These are phyloP conservation scores for Theristicus caerulescens DNA, from an alignment of 2,113 vertebrate species.

Conservation along the genomic window DNA sequence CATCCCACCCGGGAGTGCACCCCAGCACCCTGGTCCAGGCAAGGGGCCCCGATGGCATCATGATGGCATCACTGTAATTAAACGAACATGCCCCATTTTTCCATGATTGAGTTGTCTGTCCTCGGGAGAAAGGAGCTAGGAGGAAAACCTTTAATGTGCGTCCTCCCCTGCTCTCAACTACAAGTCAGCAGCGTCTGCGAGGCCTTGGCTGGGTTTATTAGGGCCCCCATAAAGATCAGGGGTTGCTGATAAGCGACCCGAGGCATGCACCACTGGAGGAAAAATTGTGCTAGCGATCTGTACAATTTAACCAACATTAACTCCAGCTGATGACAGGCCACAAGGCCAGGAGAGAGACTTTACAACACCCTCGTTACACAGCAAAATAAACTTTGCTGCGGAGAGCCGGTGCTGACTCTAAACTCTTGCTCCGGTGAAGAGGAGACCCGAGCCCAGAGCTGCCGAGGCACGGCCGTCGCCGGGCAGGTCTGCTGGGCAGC, in stretches of 20 bases:
- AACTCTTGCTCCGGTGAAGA: neutral
- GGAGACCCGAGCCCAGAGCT: neutral
- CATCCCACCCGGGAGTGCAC: neutral
- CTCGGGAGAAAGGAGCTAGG: neutral
- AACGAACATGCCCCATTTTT: accelerated
- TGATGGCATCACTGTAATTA: accelerated
- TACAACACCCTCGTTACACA: neutral
- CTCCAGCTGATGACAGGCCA: neutral
- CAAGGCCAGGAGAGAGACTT: neutral
- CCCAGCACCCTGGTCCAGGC: too few relatives aligned
- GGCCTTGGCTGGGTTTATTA: neutral
- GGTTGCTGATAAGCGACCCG: neutral
- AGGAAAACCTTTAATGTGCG: neutral
- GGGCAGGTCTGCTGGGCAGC: neutral
- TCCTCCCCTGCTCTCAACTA: neutral
- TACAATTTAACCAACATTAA: neutral
- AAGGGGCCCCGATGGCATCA: neutral
- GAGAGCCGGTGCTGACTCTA: neutral
- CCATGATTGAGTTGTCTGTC: accelerated
- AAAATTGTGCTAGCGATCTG: neutral
- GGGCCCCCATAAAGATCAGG: slow-evolving; percentile 35
- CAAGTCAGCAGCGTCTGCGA: neutral
- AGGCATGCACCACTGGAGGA: neutral
- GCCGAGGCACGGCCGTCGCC: neutral
- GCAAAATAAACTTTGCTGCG: neutral